These are phyloP conservation scores for Hipparchia sbordonii DNA, from an alignment of 2,888 invertebrate species.

Conservation along the genomic window DNA sequence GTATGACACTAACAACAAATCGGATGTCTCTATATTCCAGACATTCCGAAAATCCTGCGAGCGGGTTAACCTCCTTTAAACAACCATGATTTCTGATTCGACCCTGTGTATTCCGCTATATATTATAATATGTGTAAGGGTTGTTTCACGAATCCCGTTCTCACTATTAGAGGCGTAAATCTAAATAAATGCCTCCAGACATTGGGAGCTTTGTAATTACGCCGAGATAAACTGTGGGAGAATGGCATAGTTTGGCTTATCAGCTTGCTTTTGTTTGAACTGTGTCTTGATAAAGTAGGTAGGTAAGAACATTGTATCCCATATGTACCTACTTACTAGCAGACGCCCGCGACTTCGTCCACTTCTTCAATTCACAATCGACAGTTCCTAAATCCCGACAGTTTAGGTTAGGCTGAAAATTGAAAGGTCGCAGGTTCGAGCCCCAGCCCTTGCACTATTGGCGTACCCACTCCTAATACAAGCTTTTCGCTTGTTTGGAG, in stretches of 20 bases:
- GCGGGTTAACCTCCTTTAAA: neutral
- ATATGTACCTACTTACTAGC: too few relatives aligned
- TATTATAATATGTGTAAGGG: neutral
- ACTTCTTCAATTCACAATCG: too few relatives aligned
- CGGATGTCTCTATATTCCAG: neutral
- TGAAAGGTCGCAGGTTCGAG: too few relatives aligned
- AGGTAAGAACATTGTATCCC: too few relatives aligned
- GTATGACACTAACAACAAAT: neutral
- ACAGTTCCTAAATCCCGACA: too few relatives aligned
- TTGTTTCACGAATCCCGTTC: constrained; percentile 22
- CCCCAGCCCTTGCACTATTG: too few relatives aligned
- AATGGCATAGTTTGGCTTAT: constrained; percentile 17
- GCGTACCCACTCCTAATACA: too few relatives aligned
- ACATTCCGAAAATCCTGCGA: neutral
- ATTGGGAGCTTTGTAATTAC: constrained; percentile 29
- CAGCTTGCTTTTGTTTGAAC: neutral
- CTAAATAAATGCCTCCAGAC: constrained; percentile 36
- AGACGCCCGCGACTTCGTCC: too few relatives aligned
- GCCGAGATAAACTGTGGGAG: constrained; percentile 24
- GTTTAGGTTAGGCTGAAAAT: too few relatives aligned
- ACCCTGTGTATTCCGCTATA: neutral
- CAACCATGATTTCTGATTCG: neutral
- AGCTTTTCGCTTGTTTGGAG: too few relatives aligned
- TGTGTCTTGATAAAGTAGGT: too few relatives aligned
- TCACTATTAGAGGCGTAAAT: constrained; percentile 38